Conservation (phyloP, 2,113 vertebrate species). For the Pluvialis apricaria region DNA sequence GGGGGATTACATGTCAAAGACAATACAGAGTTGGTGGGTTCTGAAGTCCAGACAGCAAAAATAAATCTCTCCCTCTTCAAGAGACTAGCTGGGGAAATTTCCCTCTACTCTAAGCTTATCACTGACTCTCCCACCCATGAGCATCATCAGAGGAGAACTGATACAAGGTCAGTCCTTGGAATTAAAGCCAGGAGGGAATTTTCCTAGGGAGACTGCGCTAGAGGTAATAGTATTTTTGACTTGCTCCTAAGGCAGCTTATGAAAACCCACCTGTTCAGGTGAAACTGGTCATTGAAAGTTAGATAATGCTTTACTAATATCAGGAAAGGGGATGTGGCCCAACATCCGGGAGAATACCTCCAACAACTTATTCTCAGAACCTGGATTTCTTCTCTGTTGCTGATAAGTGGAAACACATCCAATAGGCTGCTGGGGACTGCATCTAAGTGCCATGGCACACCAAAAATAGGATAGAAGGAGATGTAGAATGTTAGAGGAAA, state of each 20-base stretch:
- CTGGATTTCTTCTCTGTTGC: not conserved
- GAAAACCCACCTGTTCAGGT: not conserved
- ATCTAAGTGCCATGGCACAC: not conserved
- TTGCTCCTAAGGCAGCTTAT: not conserved
- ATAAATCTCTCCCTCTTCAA: not conserved
- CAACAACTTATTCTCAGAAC: not conserved
- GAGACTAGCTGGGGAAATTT: not conserved
- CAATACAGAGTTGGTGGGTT: not conserved
- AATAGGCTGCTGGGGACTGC: not conserved
- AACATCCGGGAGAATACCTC: not conserved
- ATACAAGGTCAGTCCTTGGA: not conserved
- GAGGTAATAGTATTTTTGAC: not conserved
- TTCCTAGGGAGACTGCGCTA: not conserved
- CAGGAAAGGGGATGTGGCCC: not conserved
- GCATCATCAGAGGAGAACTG: not conserved
- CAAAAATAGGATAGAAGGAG: not conserved
- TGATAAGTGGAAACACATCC: not conserved
- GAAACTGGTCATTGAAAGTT: not conserved
- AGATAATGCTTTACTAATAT: not conserved
- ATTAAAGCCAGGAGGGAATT: conserved; percentile 22
- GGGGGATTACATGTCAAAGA: not conserved
- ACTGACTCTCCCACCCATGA: not conserved
- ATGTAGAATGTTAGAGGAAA: not conserved
- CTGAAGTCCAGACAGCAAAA: not conserved
- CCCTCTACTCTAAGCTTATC: not conserved